phyloP scores from a whole-genome alignment of 2,888 invertebrate species.

The Azorinus chamasolen region DNA sequence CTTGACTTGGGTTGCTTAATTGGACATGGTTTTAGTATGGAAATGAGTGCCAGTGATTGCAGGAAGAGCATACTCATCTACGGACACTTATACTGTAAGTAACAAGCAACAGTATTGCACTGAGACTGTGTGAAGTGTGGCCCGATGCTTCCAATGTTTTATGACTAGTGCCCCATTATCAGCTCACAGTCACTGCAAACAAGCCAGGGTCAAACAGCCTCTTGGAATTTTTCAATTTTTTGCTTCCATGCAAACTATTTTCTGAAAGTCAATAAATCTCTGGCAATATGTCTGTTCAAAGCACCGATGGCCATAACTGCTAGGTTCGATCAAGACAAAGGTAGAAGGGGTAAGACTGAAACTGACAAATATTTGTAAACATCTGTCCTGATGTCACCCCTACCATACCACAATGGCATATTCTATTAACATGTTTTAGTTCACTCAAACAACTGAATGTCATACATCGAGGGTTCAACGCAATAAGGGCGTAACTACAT shows the following conservation, averaged over 20 bases:
- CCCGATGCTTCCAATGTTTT: not conserved
- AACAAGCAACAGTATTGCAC: no score
- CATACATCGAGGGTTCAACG: no score
- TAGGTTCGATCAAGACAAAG: not conserved
- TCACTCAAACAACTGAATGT: constrained; percentile 12
- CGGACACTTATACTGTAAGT: no score
- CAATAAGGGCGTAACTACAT: no score
- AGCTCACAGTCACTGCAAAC: constrained; percentile 22
- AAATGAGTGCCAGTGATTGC: not conserved
- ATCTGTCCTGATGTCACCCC: not conserved
- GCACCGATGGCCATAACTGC: constrained; percentile 13
- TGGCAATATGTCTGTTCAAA: constrained; percentile 27
- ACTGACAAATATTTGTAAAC: constrained; percentile 8
- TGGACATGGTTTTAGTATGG: not conserved
- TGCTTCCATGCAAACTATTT: constrained; percentile 39
- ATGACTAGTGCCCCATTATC: not conserved
- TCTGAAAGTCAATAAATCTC: constrained; percentile 21
- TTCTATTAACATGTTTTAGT: constrained; percentile 33
- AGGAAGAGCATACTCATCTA: no score
- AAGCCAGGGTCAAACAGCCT: constrained; percentile 14
- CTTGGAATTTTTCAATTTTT: constrained; percentile 43
- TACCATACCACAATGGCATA: not conserved
- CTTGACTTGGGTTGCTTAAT: not conserved
- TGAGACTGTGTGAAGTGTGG: no score
- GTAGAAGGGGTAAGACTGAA: not conserved